Percentiles rank a stretch among this genome's conserved stretches.
Conservation (phyloP, 1,140 invertebrate species). For the Macrobrachium nipponense region DNA sequence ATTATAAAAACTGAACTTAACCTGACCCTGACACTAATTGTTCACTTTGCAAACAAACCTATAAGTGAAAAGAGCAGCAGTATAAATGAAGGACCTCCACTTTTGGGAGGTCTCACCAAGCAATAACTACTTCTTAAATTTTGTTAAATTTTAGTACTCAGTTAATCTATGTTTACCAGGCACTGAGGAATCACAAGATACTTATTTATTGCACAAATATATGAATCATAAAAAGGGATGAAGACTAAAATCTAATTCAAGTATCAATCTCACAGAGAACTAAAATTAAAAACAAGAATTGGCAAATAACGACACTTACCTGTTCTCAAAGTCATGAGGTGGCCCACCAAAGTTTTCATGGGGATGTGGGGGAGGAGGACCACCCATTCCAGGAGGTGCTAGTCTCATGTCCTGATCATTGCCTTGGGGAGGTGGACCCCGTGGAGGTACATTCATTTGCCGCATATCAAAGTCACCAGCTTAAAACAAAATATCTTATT, state of each 20-base stretch:
- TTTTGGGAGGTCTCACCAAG: neutral
- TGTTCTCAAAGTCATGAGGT: slow-evolving; percentile 60
- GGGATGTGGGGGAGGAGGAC: slow-evolving; percentile 42
- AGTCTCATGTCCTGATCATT: slow-evolving; percentile 65
- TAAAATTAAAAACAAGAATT: neutral
- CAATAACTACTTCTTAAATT: neutral
- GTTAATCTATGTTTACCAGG: too few relatives aligned
- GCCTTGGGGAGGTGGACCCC: slow-evolving; percentile 40
- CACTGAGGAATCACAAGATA: too few relatives aligned
- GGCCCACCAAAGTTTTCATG: slow-evolving; percentile 47
- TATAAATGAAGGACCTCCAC: neutral
- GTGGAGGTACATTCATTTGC: slow-evolving; percentile 42
- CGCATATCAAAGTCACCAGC: slow-evolving; percentile 64
- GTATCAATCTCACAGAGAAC: neutral
- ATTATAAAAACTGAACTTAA: too few relatives aligned
- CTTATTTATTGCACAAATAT: too few relatives aligned
- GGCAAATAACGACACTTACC: slow-evolving; percentile 5
- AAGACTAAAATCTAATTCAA: too few relatives aligned
- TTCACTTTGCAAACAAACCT: neutral
- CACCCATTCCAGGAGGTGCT: slow-evolving; percentile 59
- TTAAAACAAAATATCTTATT: neutral
- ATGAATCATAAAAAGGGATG: too few relatives aligned
- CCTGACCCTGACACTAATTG: too few relatives aligned
- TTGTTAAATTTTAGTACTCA: too few relatives aligned
- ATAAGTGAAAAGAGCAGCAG: neutral